phyloP scores from a whole-genome alignment of 2,797 vertebrate species.

The Platyrinchus mystaceus region DNA sequence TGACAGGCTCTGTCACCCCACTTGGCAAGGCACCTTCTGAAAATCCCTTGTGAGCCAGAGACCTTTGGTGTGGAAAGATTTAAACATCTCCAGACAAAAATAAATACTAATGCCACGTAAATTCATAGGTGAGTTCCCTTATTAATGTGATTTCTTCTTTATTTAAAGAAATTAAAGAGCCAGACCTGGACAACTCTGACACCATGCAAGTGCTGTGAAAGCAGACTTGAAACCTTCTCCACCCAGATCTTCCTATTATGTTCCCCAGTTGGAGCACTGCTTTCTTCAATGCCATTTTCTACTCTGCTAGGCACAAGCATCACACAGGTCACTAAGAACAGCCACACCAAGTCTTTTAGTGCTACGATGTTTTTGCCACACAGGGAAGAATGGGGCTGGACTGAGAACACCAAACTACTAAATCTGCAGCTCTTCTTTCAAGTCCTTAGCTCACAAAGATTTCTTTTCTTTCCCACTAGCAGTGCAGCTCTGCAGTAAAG shows the following conservation, averaged over 20 bases:
- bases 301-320: background rate
- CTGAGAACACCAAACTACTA: background rate
- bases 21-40: background rate
- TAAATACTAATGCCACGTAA: background rate
- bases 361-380: accelerated
- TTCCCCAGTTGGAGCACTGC: background rate
- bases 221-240: background rate
- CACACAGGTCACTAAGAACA: background rate
- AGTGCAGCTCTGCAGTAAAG: background rate
- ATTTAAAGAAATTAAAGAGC: background rate
- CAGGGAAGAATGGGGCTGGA: background rate
- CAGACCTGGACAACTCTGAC: background rate
- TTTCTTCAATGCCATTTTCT: background rate
- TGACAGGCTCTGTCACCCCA: accelerated
- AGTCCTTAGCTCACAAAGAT: background rate
- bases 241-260: background rate
- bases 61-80: background rate
- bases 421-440: background rate
- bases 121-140: background rate
- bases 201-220: background rate
- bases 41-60: background rate
- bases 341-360: background rate
- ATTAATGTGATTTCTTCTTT: background rate
- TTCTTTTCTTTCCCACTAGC: background rate
- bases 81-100: background rate